Evolutionary conservation across 2,797 vertebrate genomes (phyloP), one percentile per base, ranked within the genome.

Genomic region (Limosa lapponica): DNA sequence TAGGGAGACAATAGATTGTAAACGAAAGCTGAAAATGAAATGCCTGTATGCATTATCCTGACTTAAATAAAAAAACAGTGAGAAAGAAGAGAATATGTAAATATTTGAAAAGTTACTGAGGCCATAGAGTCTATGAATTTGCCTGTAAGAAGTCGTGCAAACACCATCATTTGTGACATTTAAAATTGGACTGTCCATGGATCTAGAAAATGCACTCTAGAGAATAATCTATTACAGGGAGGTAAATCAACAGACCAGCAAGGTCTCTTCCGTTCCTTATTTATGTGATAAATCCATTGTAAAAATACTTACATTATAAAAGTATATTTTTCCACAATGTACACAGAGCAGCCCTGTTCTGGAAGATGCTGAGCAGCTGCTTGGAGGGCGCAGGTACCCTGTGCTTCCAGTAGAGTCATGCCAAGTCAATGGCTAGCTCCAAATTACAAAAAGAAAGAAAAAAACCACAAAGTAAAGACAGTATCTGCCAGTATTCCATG

Each of bases 241-340:
- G 30, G 73, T 39, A 88, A 93, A 87, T 90, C 84, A 93, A 73
- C 81, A 95, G 83, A 84, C 37, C 51, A 75, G 94, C n/a, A 90
- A 95, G 64, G 71, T 80, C 59, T 75, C 90, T 82, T 90, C 67
- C 57, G n/a, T 77, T 81, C 59, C 44, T 82, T 90, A 93, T 87
- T 95, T 93, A 87, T 77, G 43, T 82, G 91, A 95, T 58, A 93
- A 94, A 90, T 87, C 74, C 74, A 57, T 58, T 92, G 90, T 54
- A 81, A 90, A 95, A 95, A 74, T 78, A 87, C 37, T 83, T 73
- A 30, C 58, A 71, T 18, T 13, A 69, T 71, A 89, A 94, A 92
- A 71, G 10, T 61, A 23, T 85, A 67, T 48, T 49, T 78, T 95
- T 93, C 18, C 36, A 87, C 36, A 72, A 22, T 3, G 18, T 27